These are phyloP conservation scores for Neocrepidodera transversa DNA, from an alignment of 2,888 invertebrate genomes.

Conservation along the genomic window DNA sequence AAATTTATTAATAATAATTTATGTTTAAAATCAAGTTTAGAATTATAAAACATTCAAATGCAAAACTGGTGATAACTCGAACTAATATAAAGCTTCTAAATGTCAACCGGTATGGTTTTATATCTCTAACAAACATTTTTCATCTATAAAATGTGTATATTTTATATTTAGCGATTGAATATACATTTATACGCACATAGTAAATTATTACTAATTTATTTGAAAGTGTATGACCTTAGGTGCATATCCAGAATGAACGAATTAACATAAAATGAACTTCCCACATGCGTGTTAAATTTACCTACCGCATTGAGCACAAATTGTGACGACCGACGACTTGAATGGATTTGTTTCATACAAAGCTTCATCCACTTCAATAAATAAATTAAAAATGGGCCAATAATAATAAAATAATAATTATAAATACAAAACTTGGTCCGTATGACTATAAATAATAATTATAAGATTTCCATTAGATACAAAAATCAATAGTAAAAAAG, in stretches of 20 bases:
- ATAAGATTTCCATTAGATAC: too few relatives aligned
- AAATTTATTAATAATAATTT: too few relatives aligned
- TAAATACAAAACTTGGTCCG: too few relatives aligned
- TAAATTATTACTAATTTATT: constrained; percentile 39
- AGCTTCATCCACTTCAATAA: too few relatives aligned
- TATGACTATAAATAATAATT: too few relatives aligned
- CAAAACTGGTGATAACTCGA: neutral
- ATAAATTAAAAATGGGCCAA: too few relatives aligned
- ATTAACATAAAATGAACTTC: constrained; percentile 38
- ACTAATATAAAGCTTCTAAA: constrained; percentile 9
- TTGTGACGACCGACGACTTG: constrained; percentile 18
- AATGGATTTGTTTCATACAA: too few relatives aligned
- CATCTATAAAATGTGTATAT: constrained; percentile 37
- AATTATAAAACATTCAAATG: neutral
- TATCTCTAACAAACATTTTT: constrained; percentile 18
- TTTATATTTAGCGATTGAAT: constrained; percentile 26
- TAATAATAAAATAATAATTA: too few relatives aligned
- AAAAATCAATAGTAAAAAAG: too few relatives aligned
- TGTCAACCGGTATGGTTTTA: neutral
- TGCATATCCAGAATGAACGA: constrained; percentile 32
- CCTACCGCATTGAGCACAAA: constrained; percentile 37
- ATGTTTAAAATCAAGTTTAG: too few relatives aligned
- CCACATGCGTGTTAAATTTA: constrained; percentile 38
- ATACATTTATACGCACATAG: constrained; percentile 29
- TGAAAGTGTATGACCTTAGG: constrained; percentile 33